Evolutionary conservation across 1,140 invertebrate genomes (phyloP), one percentile per base, ranked within the genome.

Genomic region (Sminthurides bifidus): DNA sequence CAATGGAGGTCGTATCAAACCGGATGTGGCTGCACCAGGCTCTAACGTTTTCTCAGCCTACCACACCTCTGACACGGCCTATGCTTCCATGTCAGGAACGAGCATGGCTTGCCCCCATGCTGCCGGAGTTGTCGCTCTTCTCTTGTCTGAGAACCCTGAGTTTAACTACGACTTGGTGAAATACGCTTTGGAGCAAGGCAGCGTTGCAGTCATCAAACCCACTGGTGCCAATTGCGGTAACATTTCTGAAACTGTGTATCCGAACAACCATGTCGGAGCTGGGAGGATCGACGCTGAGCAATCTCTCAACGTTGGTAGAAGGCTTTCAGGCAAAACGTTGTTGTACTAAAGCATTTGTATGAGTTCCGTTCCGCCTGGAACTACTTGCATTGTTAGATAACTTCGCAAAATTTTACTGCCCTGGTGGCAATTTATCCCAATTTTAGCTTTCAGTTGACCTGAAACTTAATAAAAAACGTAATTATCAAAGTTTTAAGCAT

Each of bases 61-160:
- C 21, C 35, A 55, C 27, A 52, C 31, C 1, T 41, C 24, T 8
- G 56, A 62, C 52, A 45, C 31, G 8, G 1, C 29, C 14, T 62
- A 62, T 29, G 49, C 40, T 14, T 19, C 31, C 8, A 6, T 52
- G 5, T 51, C 52, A 6, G 52, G 58, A 23, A 60, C 58, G 0
- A 44, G 37, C 23, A 56, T 59, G 54, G 43, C 57, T 10, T 40
- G 33, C 24, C 61, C 61, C 21, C 57, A 63, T 35, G 57, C 48
- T 1, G 37, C 43, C 5, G 61, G 61, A 4, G 26, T 48, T 3
- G 30, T 56, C 14, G 51, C 60, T 17, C 27, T 59, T n/a, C 29
- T 62, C 1, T 23, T 57, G 8, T 33, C 45, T n/a, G 33, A 30
- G 19, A 52, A 52, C 15, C 45, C 56, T 33, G 17, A 31, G 14